These are phyloP conservation scores for Scolopax mira DNA, from an alignment of 2,113 vertebrate genomes.

Conservation along the genomic window DNA sequence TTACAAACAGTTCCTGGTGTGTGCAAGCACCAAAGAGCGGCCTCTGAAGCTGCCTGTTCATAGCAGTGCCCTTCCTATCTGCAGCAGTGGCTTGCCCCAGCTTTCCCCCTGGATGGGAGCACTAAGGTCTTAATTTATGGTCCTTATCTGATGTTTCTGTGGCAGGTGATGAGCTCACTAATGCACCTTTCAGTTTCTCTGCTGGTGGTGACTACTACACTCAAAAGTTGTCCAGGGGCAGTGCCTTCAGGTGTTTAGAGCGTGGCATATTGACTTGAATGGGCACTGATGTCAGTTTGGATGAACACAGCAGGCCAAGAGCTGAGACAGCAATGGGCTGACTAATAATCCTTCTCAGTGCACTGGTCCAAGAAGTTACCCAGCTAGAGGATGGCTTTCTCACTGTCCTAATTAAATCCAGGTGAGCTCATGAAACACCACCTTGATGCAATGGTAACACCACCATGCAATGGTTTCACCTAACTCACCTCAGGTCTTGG, in stretches of 20 bases:
- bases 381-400: neutral
- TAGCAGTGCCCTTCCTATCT: neutral
- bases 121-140: neutral
- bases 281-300: neutral
- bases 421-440: neutral
- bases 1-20: neutral
- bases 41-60: neutral
- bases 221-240: neutral
- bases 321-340: neutral
- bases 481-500: neutral
- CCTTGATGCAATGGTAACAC: neutral
- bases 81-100: neutral
- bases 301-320: neutral
- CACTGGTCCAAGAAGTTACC: accelerated
- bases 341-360: neutral
- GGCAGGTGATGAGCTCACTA: neutral
- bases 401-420: neutral
- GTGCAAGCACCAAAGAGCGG: neutral
- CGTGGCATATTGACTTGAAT: neutral
- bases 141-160: neutral
- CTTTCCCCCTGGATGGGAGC: neutral
- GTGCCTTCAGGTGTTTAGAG: neutral
- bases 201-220: neutral
- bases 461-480: no score
- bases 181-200: neutral